phyloP scores from a whole-genome alignment of 2,113 vertebrate genomes.

The Chamaea fasciata region DNA sequence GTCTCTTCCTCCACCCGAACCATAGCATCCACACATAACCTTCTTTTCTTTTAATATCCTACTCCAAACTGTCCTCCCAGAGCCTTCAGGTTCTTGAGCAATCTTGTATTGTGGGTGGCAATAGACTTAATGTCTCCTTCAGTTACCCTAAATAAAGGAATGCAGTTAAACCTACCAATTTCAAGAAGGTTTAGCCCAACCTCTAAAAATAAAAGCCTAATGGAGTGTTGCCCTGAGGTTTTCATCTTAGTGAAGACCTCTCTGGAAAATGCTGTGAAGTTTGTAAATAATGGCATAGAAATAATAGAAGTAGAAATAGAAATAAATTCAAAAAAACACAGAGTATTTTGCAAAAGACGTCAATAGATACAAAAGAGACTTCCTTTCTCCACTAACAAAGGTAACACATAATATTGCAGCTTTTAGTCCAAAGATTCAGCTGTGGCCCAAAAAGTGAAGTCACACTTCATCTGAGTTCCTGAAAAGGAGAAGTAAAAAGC shows the following conservation, averaged over 20 bases:
- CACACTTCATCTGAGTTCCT: neutral
- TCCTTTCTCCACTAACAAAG: neutral
- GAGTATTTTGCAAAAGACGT: neutral
- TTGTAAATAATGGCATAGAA: constrained; percentile 41
- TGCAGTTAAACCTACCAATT: neutral
- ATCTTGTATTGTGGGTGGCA: constrained; percentile 23
- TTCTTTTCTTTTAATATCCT: neutral
- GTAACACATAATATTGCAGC: neutral
- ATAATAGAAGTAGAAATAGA: constrained; percentile 29
- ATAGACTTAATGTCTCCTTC: constrained; percentile 38
- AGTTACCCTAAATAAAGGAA: constrained; percentile 39
- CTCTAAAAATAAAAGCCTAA: constrained; percentile 48
- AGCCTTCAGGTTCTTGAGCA: constrained; percentile 39
- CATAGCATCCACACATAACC: neutral
- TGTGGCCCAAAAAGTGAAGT: neutral
- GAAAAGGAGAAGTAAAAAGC: neutral
- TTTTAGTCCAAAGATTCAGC: neutral
- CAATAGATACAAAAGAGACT: neutral
- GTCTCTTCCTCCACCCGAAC: neutral
- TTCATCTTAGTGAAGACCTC: constrained; percentile 18
- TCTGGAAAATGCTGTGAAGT: constrained; percentile 27
- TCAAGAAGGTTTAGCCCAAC: neutral
- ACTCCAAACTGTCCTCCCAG: neutral
- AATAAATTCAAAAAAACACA: neutral
- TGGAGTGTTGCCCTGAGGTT: constrained; percentile 57